Percentiles rank a stretch among this genome's conserved stretches.
Conservation (phyloP, 2,797 vertebrate genomes). For the Pelobates cultripes region DNA sequence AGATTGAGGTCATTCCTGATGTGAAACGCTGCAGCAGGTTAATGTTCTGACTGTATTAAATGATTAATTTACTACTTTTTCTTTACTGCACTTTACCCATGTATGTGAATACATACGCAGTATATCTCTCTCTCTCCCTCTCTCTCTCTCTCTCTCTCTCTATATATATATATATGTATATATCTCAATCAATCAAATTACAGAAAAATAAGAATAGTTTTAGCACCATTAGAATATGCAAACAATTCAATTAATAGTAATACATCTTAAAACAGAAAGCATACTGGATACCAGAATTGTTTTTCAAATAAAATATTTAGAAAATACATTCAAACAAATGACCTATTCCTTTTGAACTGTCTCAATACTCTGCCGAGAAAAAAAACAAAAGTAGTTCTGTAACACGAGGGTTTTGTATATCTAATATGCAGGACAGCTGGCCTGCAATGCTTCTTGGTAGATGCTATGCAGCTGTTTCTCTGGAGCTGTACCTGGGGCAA, state of each 20-base stretch:
- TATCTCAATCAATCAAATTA: too few species aligned
- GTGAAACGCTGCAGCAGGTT: too few species aligned
- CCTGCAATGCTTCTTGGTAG: conserved; percentile 65
- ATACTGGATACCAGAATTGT: neutral
- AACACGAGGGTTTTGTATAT: conserved; percentile 63
- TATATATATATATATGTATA: too few species aligned
- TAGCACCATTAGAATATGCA: too few species aligned
- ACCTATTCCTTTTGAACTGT: conserved; percentile 59
- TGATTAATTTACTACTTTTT: too few species aligned
- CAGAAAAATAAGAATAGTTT: too few species aligned
- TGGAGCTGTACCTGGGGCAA: conserved; percentile 67
- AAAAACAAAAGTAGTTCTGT: conserved; percentile 51
- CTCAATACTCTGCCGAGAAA: conserved; percentile 64
- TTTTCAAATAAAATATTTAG: conserved; percentile 4
- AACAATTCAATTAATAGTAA: neutral
- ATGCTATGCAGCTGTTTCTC: conserved; percentile 72
- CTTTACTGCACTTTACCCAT: too few species aligned
- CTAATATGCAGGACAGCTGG: conserved; percentile 66
- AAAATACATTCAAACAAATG: conserved; percentile 18
- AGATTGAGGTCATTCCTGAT: too few species aligned
- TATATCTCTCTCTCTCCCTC: too few species aligned
- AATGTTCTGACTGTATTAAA: too few species aligned
- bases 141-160: too few species aligned
- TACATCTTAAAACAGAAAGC: neutral
- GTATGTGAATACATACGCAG: too few species aligned